Evolutionary conservation across 2,888 invertebrate genomes (phyloP).

Genomic region (Chrysopilus asiliformis): DNA sequence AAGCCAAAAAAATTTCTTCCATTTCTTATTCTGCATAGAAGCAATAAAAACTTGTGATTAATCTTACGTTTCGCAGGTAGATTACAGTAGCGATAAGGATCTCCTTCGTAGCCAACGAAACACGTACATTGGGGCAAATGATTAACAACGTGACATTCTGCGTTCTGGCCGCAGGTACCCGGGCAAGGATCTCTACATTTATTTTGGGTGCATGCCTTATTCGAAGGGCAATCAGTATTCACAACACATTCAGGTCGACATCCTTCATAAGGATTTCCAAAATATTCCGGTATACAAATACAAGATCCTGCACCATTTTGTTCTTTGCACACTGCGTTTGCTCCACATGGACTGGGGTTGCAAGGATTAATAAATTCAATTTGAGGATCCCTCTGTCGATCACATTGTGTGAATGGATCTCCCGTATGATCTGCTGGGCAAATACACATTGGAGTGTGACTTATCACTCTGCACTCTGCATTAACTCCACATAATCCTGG

Average conservation of each 20-base stretch:
- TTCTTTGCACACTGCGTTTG: constrained; percentile 53
- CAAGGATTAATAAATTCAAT: constrained; percentile 38
- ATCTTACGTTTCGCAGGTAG: constrained; percentile 39
- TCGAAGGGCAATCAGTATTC: constrained; percentile 60
- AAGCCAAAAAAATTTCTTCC: no score
- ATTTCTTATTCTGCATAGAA: no score
- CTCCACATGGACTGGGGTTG: constrained; percentile 50
- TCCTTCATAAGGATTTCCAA: constrained; percentile 53
- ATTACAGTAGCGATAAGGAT: constrained; percentile 56
- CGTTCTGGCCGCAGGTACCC: constrained; percentile 61
- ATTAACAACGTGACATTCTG: constrained; percentile 56
- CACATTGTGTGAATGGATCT: constrained; percentile 47
- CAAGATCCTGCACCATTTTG: constrained; percentile 52
- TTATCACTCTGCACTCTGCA: constrained; percentile 43
- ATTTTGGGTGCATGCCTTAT: constrained; percentile 55
- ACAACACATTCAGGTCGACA: constrained; percentile 70
- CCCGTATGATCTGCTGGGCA: constrained; percentile 50
- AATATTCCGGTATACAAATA: constrained; percentile 50
- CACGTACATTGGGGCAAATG: constrained; percentile 59
- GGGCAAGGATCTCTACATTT: constrained; percentile 70
- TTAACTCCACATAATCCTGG: constrained; percentile 47
- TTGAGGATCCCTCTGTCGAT: constrained; percentile 25
- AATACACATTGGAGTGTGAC: constrained; percentile 44
- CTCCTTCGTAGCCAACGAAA: constrained; percentile 55
- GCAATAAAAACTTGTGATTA: no score